These are phyloP conservation scores for Discoglossus pictus DNA, from an alignment of 2,797 vertebrate species.

Conservation along the genomic window DNA sequence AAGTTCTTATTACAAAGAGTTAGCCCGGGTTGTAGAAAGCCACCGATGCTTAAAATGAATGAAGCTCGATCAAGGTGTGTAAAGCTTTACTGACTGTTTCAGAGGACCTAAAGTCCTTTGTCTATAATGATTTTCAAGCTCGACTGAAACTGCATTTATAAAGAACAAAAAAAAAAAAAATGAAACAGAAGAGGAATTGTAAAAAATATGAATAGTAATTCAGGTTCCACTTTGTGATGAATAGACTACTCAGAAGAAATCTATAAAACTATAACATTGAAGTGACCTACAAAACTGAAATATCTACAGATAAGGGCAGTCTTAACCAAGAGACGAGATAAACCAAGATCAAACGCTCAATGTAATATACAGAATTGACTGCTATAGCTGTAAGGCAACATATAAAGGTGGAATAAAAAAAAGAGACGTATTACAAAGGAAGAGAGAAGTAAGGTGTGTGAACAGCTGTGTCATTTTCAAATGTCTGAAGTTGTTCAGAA, in stretches of 20 bases:
- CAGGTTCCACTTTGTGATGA: conserved; percentile 45
- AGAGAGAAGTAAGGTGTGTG: conserved; percentile 59
- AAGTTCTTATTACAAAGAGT: conserved; percentile 9
- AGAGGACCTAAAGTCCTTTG: conserved; percentile 4
- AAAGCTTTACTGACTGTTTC: conserved; percentile 17
- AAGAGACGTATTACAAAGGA: conserved; percentile 56
- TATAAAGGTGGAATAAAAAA: conserved; percentile 57
- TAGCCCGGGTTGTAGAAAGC: conserved; percentile 16
- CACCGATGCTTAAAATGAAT: conserved; percentile 30
- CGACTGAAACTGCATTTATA: conserved; percentile 33
- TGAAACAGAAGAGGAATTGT: conserved; percentile 12
- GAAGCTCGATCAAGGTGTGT: conserved; percentile 18
- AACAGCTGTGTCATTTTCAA: conserved; percentile 60
- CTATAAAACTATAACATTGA: conserved; percentile 63
- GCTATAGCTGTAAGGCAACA: conserved; percentile 58
- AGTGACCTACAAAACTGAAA: conserved; percentile 63
- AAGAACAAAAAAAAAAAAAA: conserved; percentile 48
- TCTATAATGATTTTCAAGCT: conserved; percentile 47
- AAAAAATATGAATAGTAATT: conserved; percentile 38
- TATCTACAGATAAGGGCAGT: conserved; percentile 39
- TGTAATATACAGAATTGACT: conserved; percentile 46
- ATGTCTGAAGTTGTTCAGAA: conserved; percentile 54
- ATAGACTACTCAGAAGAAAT: conserved; percentile 56
- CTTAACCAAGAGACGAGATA: conserved; percentile 50
- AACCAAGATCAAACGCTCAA: conserved; percentile 50